These are phyloP conservation scores for Kryphioiulus occultus DNA, from an alignment of 2,888 invertebrate species.

Conservation along the genomic window DNA sequence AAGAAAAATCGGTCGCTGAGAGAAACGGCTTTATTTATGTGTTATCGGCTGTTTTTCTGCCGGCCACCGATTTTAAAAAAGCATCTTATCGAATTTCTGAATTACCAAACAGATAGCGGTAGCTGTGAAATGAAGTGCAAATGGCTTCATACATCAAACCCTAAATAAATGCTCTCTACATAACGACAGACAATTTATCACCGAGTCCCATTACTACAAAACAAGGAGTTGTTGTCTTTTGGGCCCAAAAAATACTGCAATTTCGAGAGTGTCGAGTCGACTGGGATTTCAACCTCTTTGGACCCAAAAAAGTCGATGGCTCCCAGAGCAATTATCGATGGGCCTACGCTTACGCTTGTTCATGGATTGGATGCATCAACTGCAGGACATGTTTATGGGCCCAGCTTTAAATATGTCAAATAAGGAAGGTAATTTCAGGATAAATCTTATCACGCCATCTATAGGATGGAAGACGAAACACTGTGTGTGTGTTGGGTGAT, in stretches of 20 bases:
- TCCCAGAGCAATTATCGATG: background rate
- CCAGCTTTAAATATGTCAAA: background rate
- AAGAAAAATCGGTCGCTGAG: background rate
- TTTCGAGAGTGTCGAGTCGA: background rate
- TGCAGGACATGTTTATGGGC: background rate
- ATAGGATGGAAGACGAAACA: background rate
- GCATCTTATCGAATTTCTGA: background rate
- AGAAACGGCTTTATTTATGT: slow-evolving; percentile 17
- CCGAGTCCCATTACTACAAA: background rate
- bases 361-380: background rate
- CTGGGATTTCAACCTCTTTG: slow-evolving; percentile 20
- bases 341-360: background rate
- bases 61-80: background rate
- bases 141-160: slow-evolving; percentile 26
- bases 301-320: background rate
- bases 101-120: slow-evolving; percentile 26
- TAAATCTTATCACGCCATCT: background rate
- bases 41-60: background rate
- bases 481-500: no score
- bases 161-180: slow-evolving; percentile 16
- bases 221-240: background rate
- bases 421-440: background rate
- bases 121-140: slow-evolving; percentile 24
- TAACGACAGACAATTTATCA: slow-evolving; percentile 31
- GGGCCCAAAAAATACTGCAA: background rate